Evolutionary conservation across 2,888 invertebrate genomes (phyloP).

Genomic region (Cantharis lateralis): DNA sequence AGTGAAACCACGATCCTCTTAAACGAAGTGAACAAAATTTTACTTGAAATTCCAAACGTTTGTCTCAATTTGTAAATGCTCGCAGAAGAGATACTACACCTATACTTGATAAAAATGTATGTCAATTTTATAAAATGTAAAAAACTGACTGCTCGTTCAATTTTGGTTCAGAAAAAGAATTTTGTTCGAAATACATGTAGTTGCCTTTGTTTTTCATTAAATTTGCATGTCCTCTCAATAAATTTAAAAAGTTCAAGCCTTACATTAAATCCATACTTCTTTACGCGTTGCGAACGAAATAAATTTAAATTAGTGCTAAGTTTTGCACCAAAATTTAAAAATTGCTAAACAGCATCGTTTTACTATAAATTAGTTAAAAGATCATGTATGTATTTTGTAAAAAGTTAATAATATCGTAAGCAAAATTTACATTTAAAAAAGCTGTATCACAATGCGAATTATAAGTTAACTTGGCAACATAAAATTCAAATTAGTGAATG

Average conservation of each 20-base stretch:
- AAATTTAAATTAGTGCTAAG: not conserved
- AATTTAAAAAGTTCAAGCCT: not conserved
- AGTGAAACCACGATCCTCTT: slow-evolving; percentile 16
- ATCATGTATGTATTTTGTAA: not conserved
- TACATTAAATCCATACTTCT: not conserved
- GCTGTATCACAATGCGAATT: not conserved
- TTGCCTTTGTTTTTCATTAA: not conserved
- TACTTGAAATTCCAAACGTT: slow-evolving; percentile 15
- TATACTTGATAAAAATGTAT: slow-evolving; percentile 19
- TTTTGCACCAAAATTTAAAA: not conserved
- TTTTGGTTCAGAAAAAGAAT: not conserved
- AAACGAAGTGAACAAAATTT: slow-evolving; percentile 26
- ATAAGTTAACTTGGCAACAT: not conserved
- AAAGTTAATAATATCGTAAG: not conserved
- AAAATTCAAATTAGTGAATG: not conserved
- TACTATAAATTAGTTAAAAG: not conserved
- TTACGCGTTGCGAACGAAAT: not conserved
- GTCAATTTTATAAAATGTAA: slow-evolving; percentile 4
- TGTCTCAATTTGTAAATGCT: slow-evolving; percentile 13
- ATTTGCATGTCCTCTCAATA: not conserved
- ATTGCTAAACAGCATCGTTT: not conserved
- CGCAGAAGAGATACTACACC: slow-evolving; percentile 16
- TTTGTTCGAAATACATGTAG: not conserved
- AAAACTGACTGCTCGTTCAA: not conserved
- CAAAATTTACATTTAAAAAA: not conserved